Conservation (phyloP, 2,797 vertebrate species). For the Sebastes kiyomatsui region DNA sequence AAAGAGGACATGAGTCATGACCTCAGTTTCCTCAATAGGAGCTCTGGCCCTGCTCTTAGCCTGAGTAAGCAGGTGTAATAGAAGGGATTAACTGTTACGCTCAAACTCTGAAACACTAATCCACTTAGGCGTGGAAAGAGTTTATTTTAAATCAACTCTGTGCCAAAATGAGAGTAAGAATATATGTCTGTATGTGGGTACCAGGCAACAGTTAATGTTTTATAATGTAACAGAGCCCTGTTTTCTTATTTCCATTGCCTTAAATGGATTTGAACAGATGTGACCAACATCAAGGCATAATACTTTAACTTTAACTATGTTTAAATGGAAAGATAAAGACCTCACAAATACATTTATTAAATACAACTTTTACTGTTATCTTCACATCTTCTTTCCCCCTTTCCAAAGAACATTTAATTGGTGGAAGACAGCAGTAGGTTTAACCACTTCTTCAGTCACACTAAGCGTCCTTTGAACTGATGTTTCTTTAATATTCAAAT, state of each 20-base stretch:
- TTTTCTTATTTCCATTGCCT: neutral
- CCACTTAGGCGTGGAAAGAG: slow-evolving; percentile 51
- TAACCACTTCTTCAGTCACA: too few relatives aligned
- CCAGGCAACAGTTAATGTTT: neutral
- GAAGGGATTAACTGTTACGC: slow-evolving; percentile 50
- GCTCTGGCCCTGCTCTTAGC: neutral
- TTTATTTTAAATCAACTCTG: slow-evolving; percentile 60
- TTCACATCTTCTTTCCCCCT: too few relatives aligned
- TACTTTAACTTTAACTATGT: neutral
- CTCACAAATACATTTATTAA: neutral
- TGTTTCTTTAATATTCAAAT: too few relatives aligned
- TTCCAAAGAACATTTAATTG: too few relatives aligned
- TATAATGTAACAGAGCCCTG: neutral
- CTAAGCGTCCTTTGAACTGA: neutral
- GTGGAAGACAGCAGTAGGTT: too few relatives aligned
- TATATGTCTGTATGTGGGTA: neutral
- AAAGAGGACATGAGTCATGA: neutral
- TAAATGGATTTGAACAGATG: neutral
- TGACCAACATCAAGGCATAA: neutral
- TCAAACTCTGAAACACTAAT: slow-evolving; percentile 63
- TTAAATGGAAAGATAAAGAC: neutral
- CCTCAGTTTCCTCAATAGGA: neutral
- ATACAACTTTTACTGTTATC: too few relatives aligned
- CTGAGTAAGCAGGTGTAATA: slow-evolving; percentile 33
- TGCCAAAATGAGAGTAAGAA: neutral